Evolutionary conservation across 2,113 vertebrate genomes (phyloP), one percentile per base, ranked within the genome.

Genomic region (Chionomys nivalis): DNA sequence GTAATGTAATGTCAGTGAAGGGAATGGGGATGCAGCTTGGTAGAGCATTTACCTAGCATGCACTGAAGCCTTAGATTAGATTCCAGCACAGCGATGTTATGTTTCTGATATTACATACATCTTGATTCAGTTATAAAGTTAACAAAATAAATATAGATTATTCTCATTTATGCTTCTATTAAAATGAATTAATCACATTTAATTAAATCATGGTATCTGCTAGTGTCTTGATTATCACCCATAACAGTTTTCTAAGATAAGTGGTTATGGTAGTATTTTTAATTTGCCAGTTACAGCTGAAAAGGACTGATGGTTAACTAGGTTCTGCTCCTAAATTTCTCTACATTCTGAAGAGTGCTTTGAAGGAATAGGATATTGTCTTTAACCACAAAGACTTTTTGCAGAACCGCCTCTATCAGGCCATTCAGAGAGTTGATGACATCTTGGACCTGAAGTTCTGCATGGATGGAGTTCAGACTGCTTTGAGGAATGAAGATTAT

Each of bases 391-490:
- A 78, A 31, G 49, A 95, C 85, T 97, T 97, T 92, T 98, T 98
- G 58, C 98, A 99, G 99, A 99, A 99, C 72, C 99, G 99, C n/a
- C 99, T 99, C 90, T 99, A 99, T 97, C 99, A 99, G 86, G 99
- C 99, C 92, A 99, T 99, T 97, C 99, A 99, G 98, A 99, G 99
- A 93, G 99, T 99, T 24, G 99, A 99, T 1, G 99, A 99, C 92
- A 99, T 99, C 97, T 98, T 99, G 24, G 99, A 99, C 96, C 98
- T 99, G 94, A 99, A 99, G 98, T 99, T 99, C 98, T 99, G 99
- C 98, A 99, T 99, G 89, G 99, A 99, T 31, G 99, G 99, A 12
- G 99, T 99, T 83, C 99, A 99, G 96, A 99, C 99, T 5, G 99
- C 99, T 42, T 98, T 99, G 95, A 98, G 98, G 16, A 99, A 98